Conservation (phyloP, 2,113 vertebrate species). For the Callithrix jacchus region DNA sequence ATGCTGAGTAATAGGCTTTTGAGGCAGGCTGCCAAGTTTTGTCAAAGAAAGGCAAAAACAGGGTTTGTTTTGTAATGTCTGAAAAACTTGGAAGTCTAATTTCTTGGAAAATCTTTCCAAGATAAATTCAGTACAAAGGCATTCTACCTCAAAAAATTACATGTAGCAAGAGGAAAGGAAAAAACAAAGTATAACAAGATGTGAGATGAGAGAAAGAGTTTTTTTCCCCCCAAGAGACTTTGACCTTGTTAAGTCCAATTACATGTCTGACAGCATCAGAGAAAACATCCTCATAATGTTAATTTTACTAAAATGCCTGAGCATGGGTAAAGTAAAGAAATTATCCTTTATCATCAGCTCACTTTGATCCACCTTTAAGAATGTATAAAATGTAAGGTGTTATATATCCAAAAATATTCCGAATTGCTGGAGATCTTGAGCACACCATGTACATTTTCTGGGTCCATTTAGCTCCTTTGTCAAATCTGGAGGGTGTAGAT, state of each 20-base stretch:
- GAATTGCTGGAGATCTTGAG: not conserved
- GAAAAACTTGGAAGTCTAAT: slow-evolving; percentile 51
- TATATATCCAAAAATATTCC: not conserved
- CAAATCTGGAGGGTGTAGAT: not conserved
- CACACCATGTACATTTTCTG: not conserved
- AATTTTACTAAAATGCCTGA: slow-evolving; percentile 8
- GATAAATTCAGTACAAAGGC: slow-evolving; percentile 59
- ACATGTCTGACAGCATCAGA: not conserved
- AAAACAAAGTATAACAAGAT: slow-evolving; percentile 20
- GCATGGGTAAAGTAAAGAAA: slow-evolving; percentile 11
- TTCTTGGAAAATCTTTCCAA: slow-evolving; percentile 68
- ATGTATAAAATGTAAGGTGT: not conserved
- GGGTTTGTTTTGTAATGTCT: slow-evolving; percentile 55
- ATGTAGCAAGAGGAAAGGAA: slow-evolving; percentile 36
- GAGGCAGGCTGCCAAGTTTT: slow-evolving; percentile 57
- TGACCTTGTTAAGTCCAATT: slow-evolving; percentile 40
- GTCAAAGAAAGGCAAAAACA: slow-evolving; percentile 56
- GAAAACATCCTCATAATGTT: not conserved
- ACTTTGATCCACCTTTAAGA: not conserved
- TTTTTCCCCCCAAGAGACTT: not conserved
- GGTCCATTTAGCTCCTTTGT: not conserved
- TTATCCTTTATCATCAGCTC: not conserved
- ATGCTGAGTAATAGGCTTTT: slow-evolving; percentile 62
- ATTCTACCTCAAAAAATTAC: slow-evolving; percentile 56
- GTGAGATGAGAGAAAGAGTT: not conserved